Percentiles rank a stretch among this genome's conserved stretches.
phyloP scores from a whole-genome alignment of 92 coral and sea anemone species.

The Muricea muricata region DNA sequence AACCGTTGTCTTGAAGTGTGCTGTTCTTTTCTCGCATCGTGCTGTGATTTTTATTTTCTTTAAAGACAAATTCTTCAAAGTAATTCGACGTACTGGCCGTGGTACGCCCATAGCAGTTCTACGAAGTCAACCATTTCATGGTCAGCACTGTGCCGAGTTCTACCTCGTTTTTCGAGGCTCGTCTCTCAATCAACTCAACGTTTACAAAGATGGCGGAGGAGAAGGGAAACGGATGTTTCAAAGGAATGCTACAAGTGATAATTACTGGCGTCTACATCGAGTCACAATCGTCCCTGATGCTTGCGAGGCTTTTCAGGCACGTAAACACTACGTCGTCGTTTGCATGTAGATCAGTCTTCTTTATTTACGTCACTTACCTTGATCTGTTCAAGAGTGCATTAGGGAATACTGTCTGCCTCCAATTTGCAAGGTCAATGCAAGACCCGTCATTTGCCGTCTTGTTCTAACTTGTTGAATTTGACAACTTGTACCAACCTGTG shows the following conservation, averaged over 20 bases:
- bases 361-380: too few relatives aligned
- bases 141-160: slow-evolving; percentile 7
- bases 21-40: background rate
- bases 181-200: background rate
- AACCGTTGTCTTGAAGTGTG: too few relatives aligned
- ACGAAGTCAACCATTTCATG: slow-evolving; percentile 16
- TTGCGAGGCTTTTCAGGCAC: slow-evolving; percentile 27
- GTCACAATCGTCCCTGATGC: background rate
- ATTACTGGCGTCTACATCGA: background rate
- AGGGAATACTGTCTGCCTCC: too few relatives aligned
- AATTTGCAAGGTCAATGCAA: too few relatives aligned
- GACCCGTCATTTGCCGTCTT: too few relatives aligned
- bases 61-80: slow-evolving; percentile 5
- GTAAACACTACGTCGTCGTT: background rate
- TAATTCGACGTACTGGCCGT: background rate
- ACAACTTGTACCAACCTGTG: too few relatives aligned
- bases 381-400: too few relatives aligned
- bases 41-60: background rate
- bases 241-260: background rate
- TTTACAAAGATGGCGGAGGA: slow-evolving; percentile 2
- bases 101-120: slow-evolving; percentile 4
- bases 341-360: too few relatives aligned
- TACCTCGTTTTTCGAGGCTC: background rate
- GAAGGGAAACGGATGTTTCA: background rate
- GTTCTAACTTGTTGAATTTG: too few relatives aligned